phyloP scores from a whole-genome alignment of 2,113 vertebrate genomes.

The Gasterosteus nipponicus region DNA sequence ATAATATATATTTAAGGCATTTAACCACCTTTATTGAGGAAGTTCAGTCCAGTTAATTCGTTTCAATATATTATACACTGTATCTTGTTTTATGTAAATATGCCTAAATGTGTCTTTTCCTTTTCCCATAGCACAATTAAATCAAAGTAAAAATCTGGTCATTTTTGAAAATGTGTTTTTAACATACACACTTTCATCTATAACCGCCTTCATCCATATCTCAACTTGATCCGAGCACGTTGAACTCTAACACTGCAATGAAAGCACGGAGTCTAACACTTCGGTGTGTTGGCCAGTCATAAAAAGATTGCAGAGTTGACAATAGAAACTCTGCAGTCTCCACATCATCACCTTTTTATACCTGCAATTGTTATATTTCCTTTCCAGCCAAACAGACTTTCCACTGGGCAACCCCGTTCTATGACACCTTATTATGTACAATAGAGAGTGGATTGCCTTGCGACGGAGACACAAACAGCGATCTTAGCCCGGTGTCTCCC shows the following conservation, averaged over 20 bases:
- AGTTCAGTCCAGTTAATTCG: background rate
- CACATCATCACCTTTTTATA: constrained; percentile 5
- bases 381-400: constrained; percentile 24
- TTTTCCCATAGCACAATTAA: background rate
- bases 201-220: background rate
- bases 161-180: background rate
- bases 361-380: background rate
- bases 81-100: background rate
- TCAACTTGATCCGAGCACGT: constrained; percentile 26
- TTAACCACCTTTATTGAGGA: background rate
- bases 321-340: constrained; percentile 66
- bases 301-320: constrained; percentile 57
- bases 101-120: background rate
- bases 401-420: constrained; percentile 40
- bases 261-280: constrained; percentile 59
- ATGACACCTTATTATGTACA: constrained; percentile 43
- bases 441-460: constrained; percentile 57
- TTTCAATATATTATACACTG: background rate
- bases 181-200: constrained; percentile 26
- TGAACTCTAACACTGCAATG: constrained; percentile 49
- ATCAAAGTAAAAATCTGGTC: constrained; percentile 2
- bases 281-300: constrained; percentile 38
- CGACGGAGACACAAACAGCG: constrained; percentile 68
- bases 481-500: constrained; percentile 44
- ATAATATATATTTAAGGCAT: background rate